Evolutionary conservation across 2,113 vertebrate genomes (phyloP).

Genomic region (Microtus ochrogaster): DNA sequence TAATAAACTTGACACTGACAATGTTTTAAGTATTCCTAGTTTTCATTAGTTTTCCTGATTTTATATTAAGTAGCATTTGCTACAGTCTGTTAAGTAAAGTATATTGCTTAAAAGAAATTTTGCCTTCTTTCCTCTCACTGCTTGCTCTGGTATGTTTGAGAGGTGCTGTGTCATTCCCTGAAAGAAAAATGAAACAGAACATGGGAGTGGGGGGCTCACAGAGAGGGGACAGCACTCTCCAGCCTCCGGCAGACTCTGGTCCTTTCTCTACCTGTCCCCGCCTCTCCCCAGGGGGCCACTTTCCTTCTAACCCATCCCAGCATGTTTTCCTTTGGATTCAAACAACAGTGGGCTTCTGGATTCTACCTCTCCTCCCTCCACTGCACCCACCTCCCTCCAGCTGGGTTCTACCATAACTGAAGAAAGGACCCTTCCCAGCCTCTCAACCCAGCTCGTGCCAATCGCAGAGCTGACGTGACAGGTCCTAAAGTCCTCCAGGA

Average conservation of each 20-base stretch:
- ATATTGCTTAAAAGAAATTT: neutral
- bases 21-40: neutral
- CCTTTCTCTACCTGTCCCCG: neutral
- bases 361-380: neutral
- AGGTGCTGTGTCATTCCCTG: neutral
- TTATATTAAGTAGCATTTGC: neutral
- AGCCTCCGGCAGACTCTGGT: fast-evolving
- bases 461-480: neutral
- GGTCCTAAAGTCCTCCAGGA: slow-evolving; percentile 5
- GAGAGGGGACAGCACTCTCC: slow-evolving; percentile 59
- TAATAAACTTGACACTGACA: neutral
- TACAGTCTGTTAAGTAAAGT: neutral
- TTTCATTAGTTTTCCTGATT: neutral
- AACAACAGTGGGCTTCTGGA: neutral
- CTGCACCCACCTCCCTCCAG: neutral
- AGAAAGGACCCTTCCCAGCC: neutral
- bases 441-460: neutral
- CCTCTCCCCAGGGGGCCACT: too few relatives aligned
- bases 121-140: neutral
- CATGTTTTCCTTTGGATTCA: neutral
- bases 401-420: neutral
- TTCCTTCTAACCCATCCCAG: neutral
- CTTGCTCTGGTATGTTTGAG: neutral
- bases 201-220: slow-evolving; percentile 82
- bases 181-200: neutral